phyloP scores from a whole-genome alignment of 2,888 invertebrate species.

The Ametastegia equiseti region DNA sequence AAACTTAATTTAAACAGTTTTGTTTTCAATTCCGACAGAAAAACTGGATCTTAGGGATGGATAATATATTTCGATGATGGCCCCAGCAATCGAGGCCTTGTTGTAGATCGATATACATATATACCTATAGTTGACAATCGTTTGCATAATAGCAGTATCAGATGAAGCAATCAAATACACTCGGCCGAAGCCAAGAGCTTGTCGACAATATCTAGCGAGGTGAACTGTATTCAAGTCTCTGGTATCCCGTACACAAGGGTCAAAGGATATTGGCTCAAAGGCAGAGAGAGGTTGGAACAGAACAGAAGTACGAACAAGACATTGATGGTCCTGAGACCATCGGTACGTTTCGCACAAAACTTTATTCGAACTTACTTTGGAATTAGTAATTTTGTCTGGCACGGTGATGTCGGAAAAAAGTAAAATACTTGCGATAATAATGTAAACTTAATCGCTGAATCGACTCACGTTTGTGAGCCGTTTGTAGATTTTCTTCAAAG shows the following conservation, averaged over 20 bases:
- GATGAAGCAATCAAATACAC: constrained; percentile 63
- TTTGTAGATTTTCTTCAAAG: constrained; percentile 17
- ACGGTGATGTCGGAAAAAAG: not conserved
- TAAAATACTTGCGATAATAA: not conserved
- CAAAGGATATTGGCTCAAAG: constrained; percentile 45
- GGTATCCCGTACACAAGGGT: constrained; percentile 15
- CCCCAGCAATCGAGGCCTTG: not conserved
- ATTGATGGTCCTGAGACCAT: not conserved
- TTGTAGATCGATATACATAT: not conserved
- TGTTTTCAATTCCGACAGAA: too few species aligned
- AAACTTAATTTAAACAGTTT: too few species aligned
- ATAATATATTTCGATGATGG: not conserved
- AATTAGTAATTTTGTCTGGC: not conserved
- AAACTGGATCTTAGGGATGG: not conserved
- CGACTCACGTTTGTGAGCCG: not conserved
- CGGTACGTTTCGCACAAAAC: not conserved
- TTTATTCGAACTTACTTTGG: not conserved
- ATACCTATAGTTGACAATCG: not conserved
- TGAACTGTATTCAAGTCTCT: constrained; percentile 44
- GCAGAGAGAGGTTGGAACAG: constrained; percentile 17
- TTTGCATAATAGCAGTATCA: constrained; percentile 46
- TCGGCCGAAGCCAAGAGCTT: constrained; percentile 56
- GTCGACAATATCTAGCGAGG: constrained; percentile 57
- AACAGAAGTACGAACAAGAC: constrained; percentile 5
- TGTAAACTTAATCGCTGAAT: not conserved